These are phyloP conservation scores for Aphelenchoides besseyi DNA, from an alignment of 1,140 invertebrate genomes.

Conservation along the genomic window DNA sequence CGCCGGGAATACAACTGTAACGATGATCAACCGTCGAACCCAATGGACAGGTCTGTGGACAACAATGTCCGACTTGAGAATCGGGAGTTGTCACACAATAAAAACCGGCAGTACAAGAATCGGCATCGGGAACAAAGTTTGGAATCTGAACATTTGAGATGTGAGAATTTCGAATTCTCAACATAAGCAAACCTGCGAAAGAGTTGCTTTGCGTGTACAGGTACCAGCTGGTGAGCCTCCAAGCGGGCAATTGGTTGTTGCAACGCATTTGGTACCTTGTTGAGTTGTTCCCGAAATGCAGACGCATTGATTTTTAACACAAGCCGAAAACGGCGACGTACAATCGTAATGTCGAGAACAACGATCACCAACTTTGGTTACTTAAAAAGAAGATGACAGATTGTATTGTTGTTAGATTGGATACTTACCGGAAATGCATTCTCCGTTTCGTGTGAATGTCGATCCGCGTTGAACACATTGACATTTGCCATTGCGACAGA, in stretches of 20 bases:
- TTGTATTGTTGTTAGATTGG: not conserved
- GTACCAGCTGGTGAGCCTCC: constrained; percentile 52
- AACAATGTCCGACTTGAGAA: constrained; percentile 60
- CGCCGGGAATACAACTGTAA: constrained; percentile 42
- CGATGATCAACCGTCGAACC: constrained; percentile 38
- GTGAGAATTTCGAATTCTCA: constrained; percentile 14
- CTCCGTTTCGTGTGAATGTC: constrained; percentile 56
- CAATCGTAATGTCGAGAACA: constrained; percentile 62
- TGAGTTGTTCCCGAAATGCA: constrained; percentile 62
- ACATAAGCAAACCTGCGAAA: no score
- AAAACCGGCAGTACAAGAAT: constrained; percentile 53
- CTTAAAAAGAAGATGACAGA: constrained; percentile 30
- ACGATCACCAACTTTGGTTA: constrained; percentile 57
- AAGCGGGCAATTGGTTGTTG: constrained; percentile 58
- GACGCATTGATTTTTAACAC: constrained; percentile 60
- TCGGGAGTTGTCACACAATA: constrained; percentile 52
- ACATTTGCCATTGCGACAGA: constrained; percentile 59
- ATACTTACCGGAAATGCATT: constrained; percentile 56
- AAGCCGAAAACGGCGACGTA: constrained; percentile 60
- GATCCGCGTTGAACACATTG: constrained; percentile 62
- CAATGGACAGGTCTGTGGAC: constrained; percentile 57
- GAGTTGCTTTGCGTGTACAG: constrained; percentile 47
- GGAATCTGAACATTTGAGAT: constrained; percentile 40
- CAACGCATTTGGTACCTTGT: constrained; percentile 58
- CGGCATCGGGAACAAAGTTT: constrained; percentile 51